These are phyloP conservation scores for Varecia variegata DNA, from an alignment of 2,797 vertebrate species.

Conservation along the genomic window DNA sequence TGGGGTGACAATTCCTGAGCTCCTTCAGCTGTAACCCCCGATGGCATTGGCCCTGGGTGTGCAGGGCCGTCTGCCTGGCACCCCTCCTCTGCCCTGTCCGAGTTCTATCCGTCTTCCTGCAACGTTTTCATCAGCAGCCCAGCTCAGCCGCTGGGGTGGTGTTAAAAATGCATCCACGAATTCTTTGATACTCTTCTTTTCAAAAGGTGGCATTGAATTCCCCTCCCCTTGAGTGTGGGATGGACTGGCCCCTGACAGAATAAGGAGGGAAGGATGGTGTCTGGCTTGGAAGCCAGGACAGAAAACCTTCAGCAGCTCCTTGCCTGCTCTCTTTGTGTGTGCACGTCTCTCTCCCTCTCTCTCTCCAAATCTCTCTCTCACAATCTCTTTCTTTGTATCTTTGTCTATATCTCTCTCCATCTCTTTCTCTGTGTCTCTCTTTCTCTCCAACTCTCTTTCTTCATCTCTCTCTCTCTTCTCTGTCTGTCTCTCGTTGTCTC, in stretches of 20 bases:
- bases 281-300: neutral
- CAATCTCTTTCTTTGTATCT: neutral
- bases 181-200: neutral
- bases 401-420: neutral
- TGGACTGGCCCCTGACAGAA: neutral
- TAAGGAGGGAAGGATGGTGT: too few species aligned
- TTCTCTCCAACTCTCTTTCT: neutral
- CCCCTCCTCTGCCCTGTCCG: accelerated
- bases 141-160: neutral
- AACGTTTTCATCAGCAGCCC: accelerated
- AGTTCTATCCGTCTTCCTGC: accelerated
- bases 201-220: too few species aligned
- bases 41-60: too few species aligned
- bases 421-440: neutral
- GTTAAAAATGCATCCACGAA: neutral
- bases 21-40: accelerated
- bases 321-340: neutral
- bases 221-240: too few species aligned
- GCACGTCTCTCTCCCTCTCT: too few species aligned
- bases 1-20: neutral
- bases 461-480: neutral
- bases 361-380: neutral
- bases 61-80: too few species aligned
- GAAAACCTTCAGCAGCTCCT: neutral
- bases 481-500: neutral